These are phyloP conservation scores for Oryzias melastigma DNA, from an alignment of 2,113 vertebrate genomes.

Conservation along the genomic window DNA sequence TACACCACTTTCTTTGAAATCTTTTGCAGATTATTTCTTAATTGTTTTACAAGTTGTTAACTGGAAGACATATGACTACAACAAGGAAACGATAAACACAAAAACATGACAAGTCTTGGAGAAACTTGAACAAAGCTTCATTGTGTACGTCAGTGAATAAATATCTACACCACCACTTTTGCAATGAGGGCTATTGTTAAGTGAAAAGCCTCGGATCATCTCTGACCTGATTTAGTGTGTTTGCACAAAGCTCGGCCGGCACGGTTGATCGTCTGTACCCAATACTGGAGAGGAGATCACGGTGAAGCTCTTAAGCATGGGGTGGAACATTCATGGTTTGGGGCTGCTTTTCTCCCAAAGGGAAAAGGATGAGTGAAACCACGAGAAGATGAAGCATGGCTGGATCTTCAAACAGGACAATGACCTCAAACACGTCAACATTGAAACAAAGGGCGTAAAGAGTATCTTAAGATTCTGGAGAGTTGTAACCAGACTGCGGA, in stretches of 20 bases:
- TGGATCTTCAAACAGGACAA: no score
- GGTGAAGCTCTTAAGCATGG: no score
- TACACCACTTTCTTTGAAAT: constrained; percentile 7
- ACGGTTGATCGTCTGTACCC: constrained; percentile 12
- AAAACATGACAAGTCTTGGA: neutral
- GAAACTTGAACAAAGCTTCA: neutral
- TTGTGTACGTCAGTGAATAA: neutral
- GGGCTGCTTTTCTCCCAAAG: no score
- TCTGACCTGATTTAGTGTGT: constrained; percentile 20
- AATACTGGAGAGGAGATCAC: constrained; percentile 37
- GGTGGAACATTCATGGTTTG: no score
- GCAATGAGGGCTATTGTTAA: constrained; percentile 1
- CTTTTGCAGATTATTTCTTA: constrained; percentile 12
- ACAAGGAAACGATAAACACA: constrained; percentile 23
- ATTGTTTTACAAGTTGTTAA: constrained; percentile 21
- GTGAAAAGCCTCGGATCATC: constrained; percentile 34
- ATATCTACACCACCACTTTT: constrained; percentile 12
- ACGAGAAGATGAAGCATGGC: no score
- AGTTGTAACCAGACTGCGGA: no score
- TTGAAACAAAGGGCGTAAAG: no score
- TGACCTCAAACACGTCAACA: no score
- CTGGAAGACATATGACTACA: constrained; percentile 23
- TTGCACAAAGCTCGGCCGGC: neutral
- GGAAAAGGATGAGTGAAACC: no score
- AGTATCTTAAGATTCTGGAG: no score